Conservation (phyloP, 1,140 invertebrate genomes). For the Aporrectodea caliginosa region DNA sequence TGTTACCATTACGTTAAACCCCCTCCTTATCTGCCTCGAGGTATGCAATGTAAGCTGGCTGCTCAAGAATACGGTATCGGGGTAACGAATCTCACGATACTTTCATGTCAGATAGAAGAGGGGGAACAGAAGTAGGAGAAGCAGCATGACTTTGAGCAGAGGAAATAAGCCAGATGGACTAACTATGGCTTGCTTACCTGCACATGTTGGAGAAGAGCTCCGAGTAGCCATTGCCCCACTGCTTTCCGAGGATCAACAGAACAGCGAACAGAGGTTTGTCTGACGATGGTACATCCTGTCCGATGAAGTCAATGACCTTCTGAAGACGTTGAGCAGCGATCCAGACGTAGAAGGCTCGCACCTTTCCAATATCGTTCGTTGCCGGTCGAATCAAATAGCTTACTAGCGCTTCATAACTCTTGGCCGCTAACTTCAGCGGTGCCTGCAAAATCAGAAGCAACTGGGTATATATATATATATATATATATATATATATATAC, state of each 20-base stretch:
- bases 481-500: no score
- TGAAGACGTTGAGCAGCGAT: conserved; percentile 21
- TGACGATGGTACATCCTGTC: not conserved
- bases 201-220: conserved; percentile 25
- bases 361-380: conserved; percentile 22
- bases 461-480: no score
- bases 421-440: conserved; percentile 16
- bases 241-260: conserved; percentile 13
- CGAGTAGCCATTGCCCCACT: conserved; percentile 23
- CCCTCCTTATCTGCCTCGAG: no score
- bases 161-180: no score
- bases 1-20: no score
- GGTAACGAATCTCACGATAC: no score
- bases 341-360: conserved; percentile 26
- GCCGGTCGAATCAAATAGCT: conserved; percentile 20
- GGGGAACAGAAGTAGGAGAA: no score
- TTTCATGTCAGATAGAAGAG: no score
- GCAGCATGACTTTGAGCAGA: no score
- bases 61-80: no score
- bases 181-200: conserved; percentile 26
- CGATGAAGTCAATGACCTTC: conserved; percentile 10
- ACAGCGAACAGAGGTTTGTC: conserved; percentile 21
- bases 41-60: no score
- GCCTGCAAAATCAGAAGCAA: conserved; percentile 18
- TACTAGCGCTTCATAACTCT: conserved; percentile 16